Base-by-base conservation (phyloP, 2,888 invertebrate genomes). In the Aphidoletes aphidimyza region DNA sequence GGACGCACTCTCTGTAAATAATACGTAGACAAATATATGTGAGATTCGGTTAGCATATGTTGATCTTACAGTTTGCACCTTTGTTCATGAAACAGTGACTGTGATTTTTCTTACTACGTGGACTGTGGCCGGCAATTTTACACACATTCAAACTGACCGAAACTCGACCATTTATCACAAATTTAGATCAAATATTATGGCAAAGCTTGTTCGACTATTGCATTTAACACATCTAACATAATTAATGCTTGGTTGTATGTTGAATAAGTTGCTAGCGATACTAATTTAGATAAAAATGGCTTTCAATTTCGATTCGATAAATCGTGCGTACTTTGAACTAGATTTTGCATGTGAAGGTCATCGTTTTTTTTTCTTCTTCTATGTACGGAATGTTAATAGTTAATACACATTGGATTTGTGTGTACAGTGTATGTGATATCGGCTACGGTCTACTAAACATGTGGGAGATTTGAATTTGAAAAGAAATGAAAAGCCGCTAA, bases 261-360 rank as follows among this genome's bases (percentile, higher is more conserved):
- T 11, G 17, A 54, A 54, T 3, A 17, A 22, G 54, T 26, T 11
- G 26, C 26, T 8, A 54, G 78, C 78, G 6, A 6, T 17, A 9
- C 17, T 36, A 54, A 54, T n/a, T n/a, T n/a, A n/a, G n/a, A 17
- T 26, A 6, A 30, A 26, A 59, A 59, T 69, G 34, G 34, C 14
- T 69, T 69, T 69, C 34, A 1, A 81, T 37, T 81, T 81, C 11
- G 37, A 81, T 1, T 81, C 3, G 14, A 37, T 0, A 37, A 69
- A 69, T 69, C 34, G 34, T 69, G 81, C 81, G 37, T 22, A 81
- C n/a, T 81, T 36, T 81, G 81, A 81, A 81, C 81, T 81, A 81
- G 37, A 81, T 81, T 81, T 81, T 81, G n/a, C 0, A 37, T 81
- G 37, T 37, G 81, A 81, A 81, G 81, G 81, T 81, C 81, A 37